Percentiles rank a stretch among this genome's conserved stretches.
Conservation (phyloP, 2,888 invertebrate genomes). For the Oscheius myriophilus region DNA sequence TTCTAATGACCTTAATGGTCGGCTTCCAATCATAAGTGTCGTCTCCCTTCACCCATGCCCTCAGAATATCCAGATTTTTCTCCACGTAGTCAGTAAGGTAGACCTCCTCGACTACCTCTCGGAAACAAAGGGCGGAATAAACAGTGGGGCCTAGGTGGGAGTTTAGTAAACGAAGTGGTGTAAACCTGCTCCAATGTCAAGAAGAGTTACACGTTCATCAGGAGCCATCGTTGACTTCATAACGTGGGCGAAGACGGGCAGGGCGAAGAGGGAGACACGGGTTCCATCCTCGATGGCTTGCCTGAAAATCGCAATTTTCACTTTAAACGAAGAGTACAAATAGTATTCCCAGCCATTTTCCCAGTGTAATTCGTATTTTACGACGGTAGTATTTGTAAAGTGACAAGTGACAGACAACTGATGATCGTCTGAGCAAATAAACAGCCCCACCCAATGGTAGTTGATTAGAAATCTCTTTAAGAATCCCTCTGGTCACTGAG, state of each 20-base stretch:
- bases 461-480: too few species aligned
- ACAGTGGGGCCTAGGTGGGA: constrained; percentile 57
- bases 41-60: constrained; percentile 38
- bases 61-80: constrained; percentile 54
- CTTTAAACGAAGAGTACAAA: too few species aligned
- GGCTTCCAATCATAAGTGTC: constrained; percentile 57
- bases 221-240: constrained; percentile 48
- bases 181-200: constrained; percentile 57
- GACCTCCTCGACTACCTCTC: constrained; percentile 57
- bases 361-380: too few species aligned
- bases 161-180: neutral
- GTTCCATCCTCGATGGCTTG: constrained; percentile 63
- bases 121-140: constrained; percentile 66
- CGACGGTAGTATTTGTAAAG: too few species aligned
- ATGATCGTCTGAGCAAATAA: too few species aligned
- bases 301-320: constrained; percentile 36
- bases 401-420: too few species aligned
- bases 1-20: constrained; percentile 57
- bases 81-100: constrained; percentile 63
- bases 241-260: constrained; percentile 65
- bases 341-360: constrained; percentile 5
- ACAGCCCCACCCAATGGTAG: too few species aligned
- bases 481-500: too few species aligned
- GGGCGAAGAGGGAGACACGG: constrained; percentile 63
- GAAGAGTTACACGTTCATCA: constrained; percentile 49